A percentile compares a stretch with the other conserved stretches of the same genome.
These are phyloP conservation scores for Synergus laeviventris DNA, from an alignment of 2,888 invertebrate species.

Conservation along the genomic window DNA sequence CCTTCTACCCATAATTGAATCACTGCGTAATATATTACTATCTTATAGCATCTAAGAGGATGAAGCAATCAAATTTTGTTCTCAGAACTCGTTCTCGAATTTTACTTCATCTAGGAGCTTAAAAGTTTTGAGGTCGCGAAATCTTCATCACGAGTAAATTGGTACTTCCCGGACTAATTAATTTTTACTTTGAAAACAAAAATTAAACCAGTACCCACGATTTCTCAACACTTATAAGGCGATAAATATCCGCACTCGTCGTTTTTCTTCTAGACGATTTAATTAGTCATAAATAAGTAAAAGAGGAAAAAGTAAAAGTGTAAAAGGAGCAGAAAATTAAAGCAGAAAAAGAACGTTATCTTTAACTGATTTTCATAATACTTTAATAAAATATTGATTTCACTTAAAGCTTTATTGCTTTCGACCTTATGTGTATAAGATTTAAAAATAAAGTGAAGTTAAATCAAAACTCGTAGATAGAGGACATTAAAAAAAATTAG, in stretches of 20 bases:
- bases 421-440: not conserved
- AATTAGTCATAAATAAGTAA: not conserved
- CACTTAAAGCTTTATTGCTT: not conserved
- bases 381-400: not conserved
- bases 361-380: not conserved
- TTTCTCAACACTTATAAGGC: not conserved
- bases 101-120: conserved; percentile 12
- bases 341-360: too few relatives aligned
- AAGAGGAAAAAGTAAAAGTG: too few relatives aligned
- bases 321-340: too few relatives aligned
- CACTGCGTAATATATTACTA: not conserved
- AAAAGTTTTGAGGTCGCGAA: not conserved
- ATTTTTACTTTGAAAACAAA: conserved; percentile 21
- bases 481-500: not conserved
- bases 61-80: not conserved
- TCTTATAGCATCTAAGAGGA: conserved; percentile 10
- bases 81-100: conserved; percentile 5
- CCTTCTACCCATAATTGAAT: not conserved
- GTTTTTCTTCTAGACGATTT: not conserved
- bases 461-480: not conserved
- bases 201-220: not conserved
- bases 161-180: conserved; percentile 4
- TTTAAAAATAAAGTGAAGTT: not conserved
- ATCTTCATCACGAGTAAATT: conserved; percentile 24
- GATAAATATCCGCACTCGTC: not conserved